Conservation (phyloP, 2,888 invertebrate species). For the Carpatolechia fugitivella region DNA sequence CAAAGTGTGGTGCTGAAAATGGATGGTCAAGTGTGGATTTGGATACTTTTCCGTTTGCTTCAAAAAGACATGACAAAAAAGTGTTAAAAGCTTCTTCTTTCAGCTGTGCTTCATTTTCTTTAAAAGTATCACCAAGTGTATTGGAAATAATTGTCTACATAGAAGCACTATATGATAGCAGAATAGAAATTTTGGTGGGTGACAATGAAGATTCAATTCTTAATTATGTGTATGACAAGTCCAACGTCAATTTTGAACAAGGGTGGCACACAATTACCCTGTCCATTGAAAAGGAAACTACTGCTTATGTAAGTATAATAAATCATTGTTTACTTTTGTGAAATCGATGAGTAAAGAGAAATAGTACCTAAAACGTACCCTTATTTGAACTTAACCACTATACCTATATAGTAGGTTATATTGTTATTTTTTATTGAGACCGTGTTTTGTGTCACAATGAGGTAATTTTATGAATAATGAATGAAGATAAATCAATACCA, state of each 20-base stretch:
- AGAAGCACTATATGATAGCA: constrained; percentile 24
- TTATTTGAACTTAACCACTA: too few species aligned
- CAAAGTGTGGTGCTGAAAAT: not conserved
- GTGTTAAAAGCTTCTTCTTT: constrained; percentile 23
- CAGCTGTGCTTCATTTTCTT: constrained; percentile 33
- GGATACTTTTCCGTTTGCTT: not conserved
- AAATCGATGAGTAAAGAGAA: too few species aligned
- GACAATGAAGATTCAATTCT: constrained; percentile 23
- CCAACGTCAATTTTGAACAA: constrained; percentile 22
- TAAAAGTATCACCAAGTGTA: constrained; percentile 21
- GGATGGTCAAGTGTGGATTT: not conserved
- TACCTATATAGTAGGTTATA: too few species aligned
- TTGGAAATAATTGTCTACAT: constrained; percentile 31
- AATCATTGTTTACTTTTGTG: not conserved
- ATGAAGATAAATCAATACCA: too few species aligned
- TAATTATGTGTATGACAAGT: constrained; percentile 21
- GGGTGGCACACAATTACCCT: constrained; percentile 32
- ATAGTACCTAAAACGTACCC: too few species aligned
- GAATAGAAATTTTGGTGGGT: constrained; percentile 28
- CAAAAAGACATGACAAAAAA: not conserved
- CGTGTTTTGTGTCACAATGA: too few species aligned
- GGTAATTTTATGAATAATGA: too few species aligned
- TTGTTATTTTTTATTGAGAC: too few species aligned
- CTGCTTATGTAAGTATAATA: constrained; percentile 35
- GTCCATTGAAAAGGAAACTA: constrained; percentile 18